These are phyloP conservation scores for Ectemnius cavifrons DNA, from an alignment of 2,888 invertebrate species.

Conservation along the genomic window DNA sequence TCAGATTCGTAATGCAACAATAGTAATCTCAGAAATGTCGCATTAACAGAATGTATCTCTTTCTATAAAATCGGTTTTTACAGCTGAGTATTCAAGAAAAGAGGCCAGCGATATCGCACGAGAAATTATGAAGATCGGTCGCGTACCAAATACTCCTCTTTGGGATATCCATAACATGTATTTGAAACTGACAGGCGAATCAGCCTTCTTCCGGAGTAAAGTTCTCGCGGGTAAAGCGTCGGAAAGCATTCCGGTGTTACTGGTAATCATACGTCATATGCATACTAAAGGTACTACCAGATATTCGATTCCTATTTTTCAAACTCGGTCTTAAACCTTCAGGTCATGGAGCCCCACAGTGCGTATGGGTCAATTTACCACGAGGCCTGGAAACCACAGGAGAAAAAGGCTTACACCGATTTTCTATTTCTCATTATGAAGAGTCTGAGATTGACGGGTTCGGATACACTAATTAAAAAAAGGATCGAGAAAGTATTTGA, in stretches of 20 bases:
- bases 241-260: background rate
- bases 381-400: background rate
- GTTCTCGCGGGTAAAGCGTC: background rate
- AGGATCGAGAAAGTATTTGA: background rate
- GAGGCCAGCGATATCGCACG: background rate
- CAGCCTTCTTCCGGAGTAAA: background rate
- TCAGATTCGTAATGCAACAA: background rate
- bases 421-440: background rate
- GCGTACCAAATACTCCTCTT: background rate
- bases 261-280: background rate
- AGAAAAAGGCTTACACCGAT: background rate
- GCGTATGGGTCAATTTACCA: background rate
- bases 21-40: background rate
- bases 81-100: background rate
- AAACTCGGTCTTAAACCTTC: background rate
- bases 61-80: background rate
- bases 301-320: background rate
- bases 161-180: background rate
- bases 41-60: background rate
- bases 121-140: background rate
- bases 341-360: background rate
- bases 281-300: background rate
- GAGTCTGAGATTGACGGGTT: background rate
- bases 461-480: background rate
- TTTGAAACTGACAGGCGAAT: background rate